Evolutionary conservation across 2,888 invertebrate species (phyloP).

Genomic region (Hoplodrina blanda): DNA sequence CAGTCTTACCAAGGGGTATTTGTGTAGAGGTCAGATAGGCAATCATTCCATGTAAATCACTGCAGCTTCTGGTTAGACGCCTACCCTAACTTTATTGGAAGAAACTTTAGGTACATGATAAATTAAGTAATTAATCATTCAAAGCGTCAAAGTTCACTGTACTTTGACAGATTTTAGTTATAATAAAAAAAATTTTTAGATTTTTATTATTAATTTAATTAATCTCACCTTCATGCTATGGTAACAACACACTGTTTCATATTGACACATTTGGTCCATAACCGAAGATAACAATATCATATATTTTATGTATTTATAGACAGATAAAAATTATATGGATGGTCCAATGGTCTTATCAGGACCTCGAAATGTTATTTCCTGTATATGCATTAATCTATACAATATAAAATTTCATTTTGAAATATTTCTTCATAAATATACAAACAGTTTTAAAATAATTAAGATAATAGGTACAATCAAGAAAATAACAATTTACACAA

Average conservation of each 20-base stretch:
- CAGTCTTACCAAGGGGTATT: no score
- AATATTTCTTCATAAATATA: background rate
- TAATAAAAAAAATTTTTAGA: background rate
- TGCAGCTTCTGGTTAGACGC: no score
- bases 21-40: no score
- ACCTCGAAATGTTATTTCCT: background rate
- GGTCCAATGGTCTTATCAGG: conserved; percentile 43
- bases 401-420: background rate
- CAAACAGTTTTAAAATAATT: no score
- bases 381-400: background rate
- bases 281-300: conserved; percentile 44
- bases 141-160: no score
- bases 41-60: no score
- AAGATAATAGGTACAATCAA: no score
- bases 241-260: conserved; percentile 6
- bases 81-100: no score
- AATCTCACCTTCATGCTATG: background rate
- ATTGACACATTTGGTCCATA: conserved; percentile 18
- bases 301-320: conserved; percentile 27
- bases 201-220: background rate
- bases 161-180: no score
- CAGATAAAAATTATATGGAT: conserved; percentile 38
- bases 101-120: no score
- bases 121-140: no score
- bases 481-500: background rate